Conservation (phyloP, 2,113 vertebrate species). For the Porphyrio hochstetteri region DNA sequence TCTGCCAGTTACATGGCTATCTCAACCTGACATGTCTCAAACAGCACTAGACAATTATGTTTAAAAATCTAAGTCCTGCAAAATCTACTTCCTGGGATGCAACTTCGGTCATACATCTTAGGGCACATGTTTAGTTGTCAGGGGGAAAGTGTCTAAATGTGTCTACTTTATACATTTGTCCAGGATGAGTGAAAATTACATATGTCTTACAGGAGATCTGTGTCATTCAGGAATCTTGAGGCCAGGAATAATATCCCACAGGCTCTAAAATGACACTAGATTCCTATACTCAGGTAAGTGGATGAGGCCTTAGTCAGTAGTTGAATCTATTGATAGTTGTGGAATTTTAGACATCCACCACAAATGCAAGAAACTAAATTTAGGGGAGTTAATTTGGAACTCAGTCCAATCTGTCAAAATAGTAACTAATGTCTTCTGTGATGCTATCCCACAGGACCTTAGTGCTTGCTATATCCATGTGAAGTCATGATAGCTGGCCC, state of each 20-base stretch:
- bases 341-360: not conserved
- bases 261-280: not conserved
- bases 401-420: not conserved
- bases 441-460: not conserved
- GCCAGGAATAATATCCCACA: not conserved
- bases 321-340: not conserved
- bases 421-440: not conserved
- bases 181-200: not conserved
- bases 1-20: not conserved
- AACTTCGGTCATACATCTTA: not conserved
- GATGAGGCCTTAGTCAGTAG: not conserved
- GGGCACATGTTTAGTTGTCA: accelerated
- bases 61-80: not conserved
- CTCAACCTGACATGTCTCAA: not conserved
- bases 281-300: not conserved
- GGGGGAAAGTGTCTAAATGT: not conserved
- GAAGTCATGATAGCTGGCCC: not conserved
- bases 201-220: not conserved
- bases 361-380: not conserved
- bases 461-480: not conserved
- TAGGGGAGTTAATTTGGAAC: not conserved
- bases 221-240: not conserved
- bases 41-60: not conserved
- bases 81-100: not conserved
- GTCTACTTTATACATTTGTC: not conserved